These are phyloP conservation scores for Spilosoma lubricipeda DNA, from an alignment of 2,888 invertebrate genomes.

Conservation along the genomic window DNA sequence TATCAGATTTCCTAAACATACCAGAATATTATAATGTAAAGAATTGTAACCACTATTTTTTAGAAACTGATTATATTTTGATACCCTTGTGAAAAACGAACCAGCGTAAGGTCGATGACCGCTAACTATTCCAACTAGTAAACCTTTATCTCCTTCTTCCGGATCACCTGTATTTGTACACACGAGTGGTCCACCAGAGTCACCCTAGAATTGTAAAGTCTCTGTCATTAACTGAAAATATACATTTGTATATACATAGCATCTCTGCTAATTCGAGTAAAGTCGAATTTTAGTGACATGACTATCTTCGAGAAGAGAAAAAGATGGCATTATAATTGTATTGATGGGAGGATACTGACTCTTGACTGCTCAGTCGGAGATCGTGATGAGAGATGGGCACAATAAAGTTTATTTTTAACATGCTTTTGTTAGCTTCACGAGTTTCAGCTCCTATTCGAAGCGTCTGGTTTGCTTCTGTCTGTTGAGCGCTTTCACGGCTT, in stretches of 20 bases:
- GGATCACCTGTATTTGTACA: conserved; percentile 61
- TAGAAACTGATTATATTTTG: conserved; percentile 39
- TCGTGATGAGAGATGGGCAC: too few species aligned
- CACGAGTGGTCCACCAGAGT: conserved; percentile 74
- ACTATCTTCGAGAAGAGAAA: too few species aligned
- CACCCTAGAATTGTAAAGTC: conserved; percentile 59
- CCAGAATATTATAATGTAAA: background rate
- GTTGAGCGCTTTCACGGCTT: too few species aligned
- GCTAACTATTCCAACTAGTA: conserved; percentile 61
- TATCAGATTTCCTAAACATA: background rate
- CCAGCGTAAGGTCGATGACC: conserved; percentile 27
- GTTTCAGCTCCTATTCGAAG: too few species aligned
- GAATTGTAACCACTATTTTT: background rate
- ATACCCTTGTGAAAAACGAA: conserved; percentile 59
- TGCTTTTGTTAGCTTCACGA: too few species aligned
- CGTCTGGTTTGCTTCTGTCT: too few species aligned
- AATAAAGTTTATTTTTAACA: too few species aligned
- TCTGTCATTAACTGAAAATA: background rate
- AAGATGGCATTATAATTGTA: too few species aligned
- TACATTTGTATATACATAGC: background rate
- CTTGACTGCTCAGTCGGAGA: too few species aligned
- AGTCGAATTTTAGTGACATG: too few species aligned
- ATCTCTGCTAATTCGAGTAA: background rate
- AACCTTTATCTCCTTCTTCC: conserved; percentile 51
- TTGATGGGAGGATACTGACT: too few species aligned